Base-by-base conservation (phyloP, 2,113 vertebrate species). In the Cephalopterus ornatus region DNA sequence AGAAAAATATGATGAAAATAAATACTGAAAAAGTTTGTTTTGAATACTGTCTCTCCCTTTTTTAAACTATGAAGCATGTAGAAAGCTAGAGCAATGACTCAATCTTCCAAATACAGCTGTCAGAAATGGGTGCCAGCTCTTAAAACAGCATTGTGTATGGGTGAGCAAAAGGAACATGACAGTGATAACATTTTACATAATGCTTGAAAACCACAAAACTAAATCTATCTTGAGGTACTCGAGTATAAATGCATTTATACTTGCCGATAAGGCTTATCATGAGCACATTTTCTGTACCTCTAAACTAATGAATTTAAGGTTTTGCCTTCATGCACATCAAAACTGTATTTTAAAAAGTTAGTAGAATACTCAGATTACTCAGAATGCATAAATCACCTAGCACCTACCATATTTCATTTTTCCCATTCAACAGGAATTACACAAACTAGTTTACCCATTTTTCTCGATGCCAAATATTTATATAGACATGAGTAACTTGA, bases 41-140 rank as follows among this genome's bases (percentile, higher is more conserved):
- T 85, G 6, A 93, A 58, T 83, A 88, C 35, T 63, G 42, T 63
- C 20, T 26, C 41, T 75, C 24, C 55, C 32, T 76, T 81, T 95
- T 96, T 72, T 30, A 55, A 94, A 59, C 23, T 46, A 91, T 46
- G 44, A 97, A 92, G 75, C 50, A 89, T 28, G 59, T 58, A 89
- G 56, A 89, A 94, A 89, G 78, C 77, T 75, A 96, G 39, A 41
- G 41, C 76, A 92, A 85, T 86, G 74, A 92, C 82, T 97, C 87
- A 92, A 6, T 52, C 82, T 92, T 93, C 91, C 83, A 89, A 94
- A 62, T 89, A 85, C 97, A 97, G 92, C 94, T 98, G 97, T 96
- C 91, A 96, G 75, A 96, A 85, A 83, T 27, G 27, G 23, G 12
- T 75, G 93, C 94, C 94, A 95, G 58, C 44, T 95, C 61, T 74